Conservation (phyloP, 2,888 invertebrate species). For the Pimpla rufipes region DNA sequence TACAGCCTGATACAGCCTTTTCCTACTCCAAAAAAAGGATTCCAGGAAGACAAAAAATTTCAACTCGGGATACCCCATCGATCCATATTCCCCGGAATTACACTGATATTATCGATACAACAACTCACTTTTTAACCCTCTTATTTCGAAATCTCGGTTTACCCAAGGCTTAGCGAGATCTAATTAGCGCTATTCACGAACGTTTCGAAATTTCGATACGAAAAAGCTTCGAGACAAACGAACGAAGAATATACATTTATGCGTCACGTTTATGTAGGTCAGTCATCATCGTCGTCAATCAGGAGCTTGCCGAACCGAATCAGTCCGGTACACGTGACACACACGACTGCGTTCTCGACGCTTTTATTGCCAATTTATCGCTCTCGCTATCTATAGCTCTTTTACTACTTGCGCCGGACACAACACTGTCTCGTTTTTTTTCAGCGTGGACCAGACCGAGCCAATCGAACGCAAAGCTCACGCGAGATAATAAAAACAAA, state of each 20-base stretch:
- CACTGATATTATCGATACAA: too few species aligned
- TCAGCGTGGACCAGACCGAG: neutral
- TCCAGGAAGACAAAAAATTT: too few species aligned
- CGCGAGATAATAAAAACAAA: slow-evolving; percentile 3
- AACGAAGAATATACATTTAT: slow-evolving; percentile 9
- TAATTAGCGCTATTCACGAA: neutral
- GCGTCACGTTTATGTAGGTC: slow-evolving; percentile 31
- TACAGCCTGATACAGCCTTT: too few species aligned
- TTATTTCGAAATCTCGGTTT: too few species aligned
- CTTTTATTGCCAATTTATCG: slow-evolving; percentile 27
- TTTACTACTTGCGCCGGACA: neutral
- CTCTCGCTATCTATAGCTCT: slow-evolving; percentile 8
- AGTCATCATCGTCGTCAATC: slow-evolving; percentile 33
- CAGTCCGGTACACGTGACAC: slow-evolving; percentile 2
- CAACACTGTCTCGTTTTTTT: neutral
- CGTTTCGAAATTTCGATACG: neutral
- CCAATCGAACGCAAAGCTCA: neutral
- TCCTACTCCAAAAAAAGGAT: too few species aligned
- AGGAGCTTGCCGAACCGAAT: slow-evolving; percentile 5
- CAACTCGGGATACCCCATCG: too few species aligned
- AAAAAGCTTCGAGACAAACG: slow-evolving; percentile 4
- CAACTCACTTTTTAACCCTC: too few species aligned
- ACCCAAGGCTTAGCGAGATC: too few species aligned
- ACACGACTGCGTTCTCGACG: slow-evolving; percentile 9
- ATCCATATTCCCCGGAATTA: too few species aligned